Evolutionary conservation across 2,888 invertebrate genomes (phyloP), one percentile per base, ranked within the genome.

Genomic region (Drosophila lutescens): DNA sequence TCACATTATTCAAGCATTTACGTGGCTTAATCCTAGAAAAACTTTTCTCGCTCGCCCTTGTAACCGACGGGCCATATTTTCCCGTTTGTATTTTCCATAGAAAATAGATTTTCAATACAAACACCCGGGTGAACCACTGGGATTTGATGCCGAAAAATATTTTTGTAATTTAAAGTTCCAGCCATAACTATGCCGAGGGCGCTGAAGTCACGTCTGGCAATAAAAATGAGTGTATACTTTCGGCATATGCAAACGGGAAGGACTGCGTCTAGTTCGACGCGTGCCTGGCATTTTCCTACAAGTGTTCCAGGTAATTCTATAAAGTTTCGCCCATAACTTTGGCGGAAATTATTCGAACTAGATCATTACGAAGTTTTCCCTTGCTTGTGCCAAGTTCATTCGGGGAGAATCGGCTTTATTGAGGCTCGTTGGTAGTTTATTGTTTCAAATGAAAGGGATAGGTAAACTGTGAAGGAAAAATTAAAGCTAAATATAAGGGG

Each of bases 1-100:
- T 75, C 70, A 69, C 72, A 73, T 81, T 77, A 79, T 63, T 76
- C 65, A 67, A 63, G 71, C 58, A 65, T 86, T 84, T 75, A 80
- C 77, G 55, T 73, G 79, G 70, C 74, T 79, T 81, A 79, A 75
- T 43, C 58, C 58, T 55, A 55, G 44, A 32, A 71, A 53, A 56
- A 56, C 30, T 70, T 69, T 71, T 51, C n/a, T 26, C 7, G 26
- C 43, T 23, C 12, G 17, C 53, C 34, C 43, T 23, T 7, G 17
- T 41, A 47, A 53, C 10, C 23, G 34, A 56, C 13, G 30, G 40
- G 20, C 38, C 10, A 51, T 70, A 60, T 68, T 70, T 58, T 23
- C 40, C 17, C 43, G 20, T 5, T 15, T 55, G 53, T 51, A 51
- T 41, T 53, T 50, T 40, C 46, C 47, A 68, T 74, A 8, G 30